Evolutionary conservation across 2,888 invertebrate species (phyloP), one percentile per base, ranked within the genome.

Genomic region (Stenoptilia bipunctidactyla): DNA sequence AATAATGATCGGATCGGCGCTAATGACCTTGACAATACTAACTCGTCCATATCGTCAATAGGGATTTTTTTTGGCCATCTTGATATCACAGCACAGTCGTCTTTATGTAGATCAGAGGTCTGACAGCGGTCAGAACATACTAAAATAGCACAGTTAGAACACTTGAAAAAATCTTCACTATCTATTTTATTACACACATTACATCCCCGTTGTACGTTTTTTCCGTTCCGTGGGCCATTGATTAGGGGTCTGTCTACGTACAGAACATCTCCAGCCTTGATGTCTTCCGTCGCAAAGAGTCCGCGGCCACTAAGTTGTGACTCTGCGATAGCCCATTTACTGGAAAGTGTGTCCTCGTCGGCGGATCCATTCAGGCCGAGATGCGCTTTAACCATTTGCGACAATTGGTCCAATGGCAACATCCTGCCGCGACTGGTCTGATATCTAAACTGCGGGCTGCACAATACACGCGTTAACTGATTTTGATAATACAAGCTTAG

Each of bases 181-280:
- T 80, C 68, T 39, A 85, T 55, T 49, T 84, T 86, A 51, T 85
- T 87, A 56, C 92, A 93, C 49, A 85, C 86, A 1, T 88, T 86
- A 64, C 92, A 92, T 42, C 87, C 85, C 55, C 88, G 82, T 41
- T 86, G 85, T 13, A 85, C 64, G 27, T 73, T 71, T 39, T 70
- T 71, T 39, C 85, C 77, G 27, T 86, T 82, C 36, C 91, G 86
- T 0, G 92, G 92, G 0, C 93, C 93, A 38, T 87, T 66, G 34
- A 93, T 77, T 34, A 93, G 66, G 1, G 93, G 90, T 40, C 76
- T 80, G 61, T 93, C 93, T 9, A 85, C 79, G 56, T 90, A 92
- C 38, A 94, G 86, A 20, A 90, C 64, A 65, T 92, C 91, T 30
- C 92, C 91, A 20, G 82, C 61, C 42, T 72, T 63, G 34, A 93